These are phyloP conservation scores for Triplophysa rosa DNA, from an alignment of 2,113 vertebrate species.

Conservation along the genomic window DNA sequence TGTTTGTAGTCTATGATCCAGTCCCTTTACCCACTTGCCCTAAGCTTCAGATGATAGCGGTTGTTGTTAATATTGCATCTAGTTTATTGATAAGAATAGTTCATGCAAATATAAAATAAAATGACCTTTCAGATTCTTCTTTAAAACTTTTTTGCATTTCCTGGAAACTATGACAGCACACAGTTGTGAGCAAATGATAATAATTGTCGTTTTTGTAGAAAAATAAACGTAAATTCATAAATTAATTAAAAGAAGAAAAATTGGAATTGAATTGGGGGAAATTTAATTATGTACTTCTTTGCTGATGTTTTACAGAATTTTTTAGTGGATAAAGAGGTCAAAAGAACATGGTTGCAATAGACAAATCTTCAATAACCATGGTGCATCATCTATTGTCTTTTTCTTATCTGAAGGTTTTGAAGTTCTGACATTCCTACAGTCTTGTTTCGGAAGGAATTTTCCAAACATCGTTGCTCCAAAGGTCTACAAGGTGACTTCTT, in stretches of 20 bases:
- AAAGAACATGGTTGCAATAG: background rate
- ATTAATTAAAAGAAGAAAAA: background rate
- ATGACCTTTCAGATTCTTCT: too few species aligned
- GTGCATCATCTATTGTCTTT: constrained; percentile 10
- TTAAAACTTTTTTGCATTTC: too few species aligned
- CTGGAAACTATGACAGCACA: too few species aligned
- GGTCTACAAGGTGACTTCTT: constrained; percentile 19
- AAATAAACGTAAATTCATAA: background rate
- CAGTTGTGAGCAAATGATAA: too few species aligned
- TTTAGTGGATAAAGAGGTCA: background rate
- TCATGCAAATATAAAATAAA: too few species aligned
- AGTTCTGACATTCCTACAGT: background rate
- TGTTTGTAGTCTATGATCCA: too few species aligned
- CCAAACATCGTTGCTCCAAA: constrained; percentile 12
- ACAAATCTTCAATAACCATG: constrained; percentile 10
- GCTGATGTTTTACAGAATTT: background rate
- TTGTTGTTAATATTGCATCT: too few species aligned
- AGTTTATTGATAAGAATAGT: too few species aligned
- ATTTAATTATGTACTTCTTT: background rate
- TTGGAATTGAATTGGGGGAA: background rate
- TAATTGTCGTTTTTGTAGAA: too few species aligned
- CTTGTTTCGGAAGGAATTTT: constrained; percentile 20
- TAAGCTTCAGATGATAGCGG: too few species aligned
- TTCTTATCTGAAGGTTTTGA: constrained; percentile 15
- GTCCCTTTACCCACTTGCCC: too few species aligned